Evolutionary conservation across 2,888 invertebrate species (phyloP).

Genomic region (Hemaris fuciformis): DNA sequence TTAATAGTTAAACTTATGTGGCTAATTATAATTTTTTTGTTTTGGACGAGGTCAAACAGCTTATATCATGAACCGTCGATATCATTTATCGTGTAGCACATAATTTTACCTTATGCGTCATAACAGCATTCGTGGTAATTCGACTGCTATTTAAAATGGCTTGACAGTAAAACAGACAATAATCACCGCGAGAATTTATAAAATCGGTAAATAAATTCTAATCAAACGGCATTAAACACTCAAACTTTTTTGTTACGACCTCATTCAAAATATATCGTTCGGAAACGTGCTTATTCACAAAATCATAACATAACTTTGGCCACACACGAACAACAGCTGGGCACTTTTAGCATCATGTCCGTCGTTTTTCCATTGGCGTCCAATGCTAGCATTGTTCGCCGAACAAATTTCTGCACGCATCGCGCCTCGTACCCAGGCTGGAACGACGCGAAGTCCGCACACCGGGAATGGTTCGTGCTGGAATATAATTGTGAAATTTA

Average conservation of each 20-base stretch:
- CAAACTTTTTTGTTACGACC: not conserved
- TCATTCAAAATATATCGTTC: not conserved
- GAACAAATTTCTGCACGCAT: conserved; percentile 83
- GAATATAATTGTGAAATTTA: too few relatives aligned
- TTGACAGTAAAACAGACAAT: too few relatives aligned
- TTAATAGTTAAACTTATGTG: not conserved
- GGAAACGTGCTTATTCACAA: not conserved
- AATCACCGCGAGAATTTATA: too few relatives aligned
- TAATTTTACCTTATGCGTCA: not conserved
- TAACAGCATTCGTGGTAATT: too few relatives aligned
- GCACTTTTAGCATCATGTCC: conserved; percentile 82
- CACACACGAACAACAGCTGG: conserved; percentile 89
- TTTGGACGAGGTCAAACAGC: not conserved
- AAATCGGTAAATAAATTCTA: too few relatives aligned
- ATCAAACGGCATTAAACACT: too few relatives aligned
- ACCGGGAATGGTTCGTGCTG: conserved; percentile 66
- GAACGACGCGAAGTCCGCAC: conserved; percentile 71
- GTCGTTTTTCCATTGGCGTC: conserved; percentile 60
- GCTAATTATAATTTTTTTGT: not conserved
- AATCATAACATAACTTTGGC: conserved; percentile 4
- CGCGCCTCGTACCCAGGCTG: conserved; percentile 69
- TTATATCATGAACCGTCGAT: not conserved
- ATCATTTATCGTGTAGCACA: not conserved
- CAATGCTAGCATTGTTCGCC: conserved; percentile 78
- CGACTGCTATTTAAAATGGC: too few relatives aligned